A percentile compares a stretch with the other conserved stretches of the same genome.
Conservation (phyloP, 2,797 vertebrate genomes). For the Sarcoramphus papa region DNA sequence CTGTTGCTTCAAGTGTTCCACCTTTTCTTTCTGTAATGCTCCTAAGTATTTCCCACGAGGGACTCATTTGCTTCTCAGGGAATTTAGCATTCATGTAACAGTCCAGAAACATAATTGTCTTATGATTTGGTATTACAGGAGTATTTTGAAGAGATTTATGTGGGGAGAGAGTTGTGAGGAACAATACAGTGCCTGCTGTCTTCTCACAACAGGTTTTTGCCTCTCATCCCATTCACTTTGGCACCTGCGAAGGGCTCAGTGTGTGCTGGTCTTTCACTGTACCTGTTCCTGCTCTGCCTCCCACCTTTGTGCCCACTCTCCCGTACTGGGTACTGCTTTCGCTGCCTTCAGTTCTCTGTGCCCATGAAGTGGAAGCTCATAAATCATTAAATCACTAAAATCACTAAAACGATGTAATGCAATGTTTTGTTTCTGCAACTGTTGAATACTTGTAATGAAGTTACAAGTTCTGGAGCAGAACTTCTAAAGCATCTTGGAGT, state of each 20-base stretch:
- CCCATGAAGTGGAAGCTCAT: neutral
- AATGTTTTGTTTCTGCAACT: neutral
- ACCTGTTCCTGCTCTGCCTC: neutral
- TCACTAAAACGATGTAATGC: neutral
- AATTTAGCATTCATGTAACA: neutral
- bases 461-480: neutral
- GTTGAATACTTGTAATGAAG: neutral
- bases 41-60: neutral
- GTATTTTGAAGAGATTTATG: neutral
- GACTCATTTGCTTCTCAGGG: neutral
- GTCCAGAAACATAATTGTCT: neutral
- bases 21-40: neutral
- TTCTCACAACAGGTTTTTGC: neutral
- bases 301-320: neutral
- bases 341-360: neutral
- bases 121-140: neutral
- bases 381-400: neutral
- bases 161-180: neutral
- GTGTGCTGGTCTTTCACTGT: neutral
- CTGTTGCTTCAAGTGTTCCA: neutral
- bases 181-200: neutral
- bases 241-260: neutral
- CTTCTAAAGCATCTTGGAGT: neutral
- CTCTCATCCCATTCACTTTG: accelerated
- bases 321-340: neutral